Evolutionary conservation across 2,888 invertebrate species (phyloP), one percentile per base, ranked within the genome.

Genomic region (Phasia obesa): DNA sequence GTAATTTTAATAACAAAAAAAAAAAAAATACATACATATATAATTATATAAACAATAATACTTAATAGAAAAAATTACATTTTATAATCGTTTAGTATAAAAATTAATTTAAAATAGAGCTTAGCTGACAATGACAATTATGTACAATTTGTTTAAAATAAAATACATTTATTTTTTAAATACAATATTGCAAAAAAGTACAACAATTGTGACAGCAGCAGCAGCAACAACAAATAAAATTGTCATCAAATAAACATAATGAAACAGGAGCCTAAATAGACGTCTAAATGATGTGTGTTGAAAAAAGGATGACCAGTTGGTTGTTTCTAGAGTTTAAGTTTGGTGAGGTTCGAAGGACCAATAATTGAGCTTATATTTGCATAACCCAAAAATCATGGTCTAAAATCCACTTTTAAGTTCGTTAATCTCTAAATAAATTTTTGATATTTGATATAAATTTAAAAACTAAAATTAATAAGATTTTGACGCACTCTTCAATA

Each of bases 101-200:
- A 79, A 74, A 73, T 60, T 60, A 55, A 67, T 80, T 80, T 80
- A 55, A 73, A 73, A 69, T 74, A 60, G 59, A 75, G 64, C 59
- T 83, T 78, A 83, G 74, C 78, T 83, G 82, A 83, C 82, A 83
- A 78, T 75, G 82, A 83, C 82, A 83, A 78, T 70, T 70, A 78
- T 64, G 51, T 59, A 53, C 27, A 82, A 78, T 83, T 83, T 83
- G 74, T 78, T 69, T 70, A 75, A 64, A 76, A 77, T 62, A 60
- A 62, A 55, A 67, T 67, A 65, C 5, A 35, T 11, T 67, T 42
- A n/a, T 47, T 7, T 53, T 38, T 67, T 53, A 67, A 38, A 55
- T n/a, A 31, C 4, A 69, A 64, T 23, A 64, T 42, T 21, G 31
- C 44, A 47, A 38, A 42, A 19, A 23, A 11, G 21, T 42, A 55